Evolutionary conservation across 2,113 vertebrate species (phyloP).

Genomic region (Channa maculata): DNA sequence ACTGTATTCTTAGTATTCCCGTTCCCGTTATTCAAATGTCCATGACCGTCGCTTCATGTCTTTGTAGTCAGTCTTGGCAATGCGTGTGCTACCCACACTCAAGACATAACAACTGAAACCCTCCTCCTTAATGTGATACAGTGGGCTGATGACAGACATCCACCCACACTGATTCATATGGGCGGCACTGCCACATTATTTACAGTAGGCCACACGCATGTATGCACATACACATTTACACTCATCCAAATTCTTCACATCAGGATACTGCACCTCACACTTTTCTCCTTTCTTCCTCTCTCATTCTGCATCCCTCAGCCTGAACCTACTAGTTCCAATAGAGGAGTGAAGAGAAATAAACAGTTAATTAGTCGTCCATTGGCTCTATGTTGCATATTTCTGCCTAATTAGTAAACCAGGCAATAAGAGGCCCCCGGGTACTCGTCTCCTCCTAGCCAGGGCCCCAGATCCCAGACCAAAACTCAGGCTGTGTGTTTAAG

Average conservation of each 20-base stretch:
- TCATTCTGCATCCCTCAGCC: conserved; percentile 30
- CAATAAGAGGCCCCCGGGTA: conserved; percentile 69
- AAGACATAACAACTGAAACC: conserved; percentile 60
- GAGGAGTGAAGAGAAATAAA: conserved; percentile 82
- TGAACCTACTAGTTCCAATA: conserved; percentile 36
- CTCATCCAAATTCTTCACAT: conserved; percentile 33
- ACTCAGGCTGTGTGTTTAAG: conserved; percentile 67
- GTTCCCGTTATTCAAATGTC: background rate
- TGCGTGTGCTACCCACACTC: conserved; percentile 24
- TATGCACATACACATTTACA: conserved; percentile 30
- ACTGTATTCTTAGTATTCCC: background rate
- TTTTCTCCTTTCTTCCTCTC: conserved; percentile 16
- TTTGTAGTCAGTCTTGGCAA: conserved; percentile 24
- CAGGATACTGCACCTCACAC: conserved; percentile 40
- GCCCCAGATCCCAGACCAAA: conserved; percentile 66
- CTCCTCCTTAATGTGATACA: conserved; percentile 37
- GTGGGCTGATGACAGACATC: conserved; percentile 67
- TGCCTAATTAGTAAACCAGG: conserved; percentile 79
- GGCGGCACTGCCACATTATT: conserved; percentile 53
- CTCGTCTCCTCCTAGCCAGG: conserved; percentile 51
- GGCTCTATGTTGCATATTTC: conserved; percentile 76
- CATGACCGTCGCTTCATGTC: conserved; percentile 15
- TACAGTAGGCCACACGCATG: conserved; percentile 51
- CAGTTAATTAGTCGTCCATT: conserved; percentile 79
- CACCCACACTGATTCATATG: conserved; percentile 56